phyloP scores from a whole-genome alignment of 2,888 invertebrate species.

The Sisyra terminalis region DNA sequence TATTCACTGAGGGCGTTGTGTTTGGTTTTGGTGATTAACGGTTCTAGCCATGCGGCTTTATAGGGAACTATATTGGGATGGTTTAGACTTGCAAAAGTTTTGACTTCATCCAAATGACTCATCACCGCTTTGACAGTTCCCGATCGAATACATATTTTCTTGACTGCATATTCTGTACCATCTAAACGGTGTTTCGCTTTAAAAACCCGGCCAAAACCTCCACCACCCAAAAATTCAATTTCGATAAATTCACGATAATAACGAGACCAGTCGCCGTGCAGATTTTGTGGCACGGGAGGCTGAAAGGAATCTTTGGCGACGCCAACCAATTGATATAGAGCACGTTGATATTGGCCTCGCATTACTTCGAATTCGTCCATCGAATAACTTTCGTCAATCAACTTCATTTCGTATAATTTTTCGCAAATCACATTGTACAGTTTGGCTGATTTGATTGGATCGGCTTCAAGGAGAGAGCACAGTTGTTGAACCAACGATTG shows the following conservation, averaged over 20 bases:
- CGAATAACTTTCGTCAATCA: conserved; percentile 52
- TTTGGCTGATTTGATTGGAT: conserved; percentile 35
- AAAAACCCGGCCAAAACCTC: conserved; percentile 64
- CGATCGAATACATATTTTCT: conserved; percentile 52
- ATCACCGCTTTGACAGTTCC: conserved; percentile 42
- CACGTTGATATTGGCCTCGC: conserved; percentile 48
- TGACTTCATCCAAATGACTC: conserved; percentile 57
- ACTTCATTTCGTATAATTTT: conserved; percentile 45
- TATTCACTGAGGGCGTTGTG: too few relatives aligned
- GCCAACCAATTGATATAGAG: conserved; percentile 43
- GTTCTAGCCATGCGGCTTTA: conserved; percentile 71
- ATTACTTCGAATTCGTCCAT: conserved; percentile 54
- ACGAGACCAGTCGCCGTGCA: conserved; percentile 45
- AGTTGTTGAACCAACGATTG: conserved; percentile 53
- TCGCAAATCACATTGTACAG: conserved; percentile 51
- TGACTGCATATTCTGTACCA: conserved; percentile 62
- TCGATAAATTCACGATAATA: conserved; percentile 56
- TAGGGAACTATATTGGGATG: conserved; percentile 70
- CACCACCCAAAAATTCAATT: conserved; percentile 47
- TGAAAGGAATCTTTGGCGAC: conserved; percentile 38
- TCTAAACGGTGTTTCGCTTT: conserved; percentile 60
- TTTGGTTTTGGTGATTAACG: conserved; percentile 23
- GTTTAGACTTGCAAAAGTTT: conserved; percentile 59
- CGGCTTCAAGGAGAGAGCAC: conserved; percentile 45
- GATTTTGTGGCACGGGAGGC: conserved; percentile 29